Evolutionary conservation across 2,888 invertebrate species (phyloP), one percentile per base, ranked within the genome.

Genomic region (Entomobrya multifasciata): DNA sequence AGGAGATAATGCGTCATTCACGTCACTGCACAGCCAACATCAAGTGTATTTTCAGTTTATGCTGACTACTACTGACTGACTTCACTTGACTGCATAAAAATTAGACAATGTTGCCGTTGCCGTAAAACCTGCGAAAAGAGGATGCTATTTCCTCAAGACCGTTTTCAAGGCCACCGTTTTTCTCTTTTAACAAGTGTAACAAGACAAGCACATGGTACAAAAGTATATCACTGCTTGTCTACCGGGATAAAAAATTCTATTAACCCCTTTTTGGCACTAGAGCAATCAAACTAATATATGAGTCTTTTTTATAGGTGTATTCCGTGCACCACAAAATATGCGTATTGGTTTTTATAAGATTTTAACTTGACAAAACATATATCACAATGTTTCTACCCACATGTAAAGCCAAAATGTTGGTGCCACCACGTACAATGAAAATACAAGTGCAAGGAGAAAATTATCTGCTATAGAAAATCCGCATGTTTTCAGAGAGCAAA

Each of bases 91-190:
- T 44, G 55, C 55, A 57, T 57, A 57, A 57, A 57, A 57, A 20
- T 20, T 20, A 57, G 57, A 57, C 3, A 49, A 57, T 6, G 57
- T 22, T 57, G 57, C 15, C 22, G 57, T 22, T 57, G 57, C 15
- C 13, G 20, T 6, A 57, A 57, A 57, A n/a, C 22, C 25, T 20
- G 17, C 17, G 10, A 20, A n/a, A 6, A 60, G 15, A 57, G 10
- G 30, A 70, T 13, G 60, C 25, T 44, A 17, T 41, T n/a, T 41
- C 60, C 25, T 82, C 82, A 82, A 82, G 82, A 49, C 52, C 82
- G 74, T 47, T n/a, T 74, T 62, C 83, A 83, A 83, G 83, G 83
- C 76, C 83, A 55, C 27, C n/a, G n/a, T 60, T 22, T 60, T 25
- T 60, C 22, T 60, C 60, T 60, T 36, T 4, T 36, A 6, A 36